Conservation (phyloP, 2,113 vertebrate genomes). For the Hystrix brachyura region DNA sequence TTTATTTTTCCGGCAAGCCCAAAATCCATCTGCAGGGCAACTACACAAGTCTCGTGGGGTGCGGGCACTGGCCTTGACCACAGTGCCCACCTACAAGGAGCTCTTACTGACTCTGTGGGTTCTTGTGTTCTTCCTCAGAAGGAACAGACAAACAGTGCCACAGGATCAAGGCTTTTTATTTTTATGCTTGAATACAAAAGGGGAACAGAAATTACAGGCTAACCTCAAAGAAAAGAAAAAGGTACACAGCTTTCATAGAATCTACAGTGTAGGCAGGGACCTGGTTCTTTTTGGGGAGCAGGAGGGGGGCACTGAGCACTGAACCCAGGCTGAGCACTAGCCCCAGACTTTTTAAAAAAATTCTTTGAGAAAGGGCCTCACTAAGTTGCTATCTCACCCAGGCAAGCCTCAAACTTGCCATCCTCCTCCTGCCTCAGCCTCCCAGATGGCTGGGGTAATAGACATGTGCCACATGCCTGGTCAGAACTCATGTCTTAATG, state of each 20-base stretch:
- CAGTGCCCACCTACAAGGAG: not conserved
- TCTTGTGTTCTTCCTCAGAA: too few relatives aligned
- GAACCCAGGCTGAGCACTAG: not conserved
- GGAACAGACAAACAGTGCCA: too few relatives aligned
- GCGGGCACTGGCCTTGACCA: not conserved
- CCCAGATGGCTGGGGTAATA: not conserved
- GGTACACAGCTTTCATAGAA: too few relatives aligned
- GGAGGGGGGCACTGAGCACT: not conserved
- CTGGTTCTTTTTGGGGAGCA: too few relatives aligned
- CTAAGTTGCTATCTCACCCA: not conserved
- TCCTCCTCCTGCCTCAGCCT: not conserved
- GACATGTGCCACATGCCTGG: not conserved
- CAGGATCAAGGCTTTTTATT: too few relatives aligned
- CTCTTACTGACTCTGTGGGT: too few relatives aligned
- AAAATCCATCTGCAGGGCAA: not conserved
- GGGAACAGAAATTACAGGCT: too few relatives aligned
- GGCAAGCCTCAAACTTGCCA: not conserved
- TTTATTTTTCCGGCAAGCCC: conserved; percentile 15
- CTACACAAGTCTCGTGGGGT: not conserved
- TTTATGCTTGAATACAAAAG: too few relatives aligned
- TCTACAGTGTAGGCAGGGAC: too few relatives aligned
- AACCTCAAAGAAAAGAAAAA: too few relatives aligned
- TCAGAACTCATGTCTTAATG: not conserved
- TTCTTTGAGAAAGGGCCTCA: not conserved
- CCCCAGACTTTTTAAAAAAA: not conserved